Percentiles rank a stretch among this genome's conserved stretches.
These are phyloP conservation scores for Campopleginae sp. DNA, from an alignment of 2,888 invertebrate genomes.

Conservation along the genomic window DNA sequence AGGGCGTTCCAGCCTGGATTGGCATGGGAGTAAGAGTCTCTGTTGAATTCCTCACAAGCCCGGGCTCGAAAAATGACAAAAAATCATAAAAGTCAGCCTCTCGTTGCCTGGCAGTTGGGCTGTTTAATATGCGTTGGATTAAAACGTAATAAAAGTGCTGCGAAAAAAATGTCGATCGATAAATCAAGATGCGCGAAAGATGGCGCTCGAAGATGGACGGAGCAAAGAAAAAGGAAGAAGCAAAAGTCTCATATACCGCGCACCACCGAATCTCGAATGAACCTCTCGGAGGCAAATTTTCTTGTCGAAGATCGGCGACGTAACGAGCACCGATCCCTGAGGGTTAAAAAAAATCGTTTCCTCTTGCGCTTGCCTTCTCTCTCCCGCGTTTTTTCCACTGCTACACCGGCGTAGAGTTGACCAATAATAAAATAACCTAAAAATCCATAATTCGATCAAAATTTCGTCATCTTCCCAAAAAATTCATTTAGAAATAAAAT, in stretches of 20 bases:
- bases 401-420: constrained; percentile 8
- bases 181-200: constrained; percentile 74
- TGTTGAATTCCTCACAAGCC: constrained; percentile 1
- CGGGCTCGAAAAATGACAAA: not conserved
- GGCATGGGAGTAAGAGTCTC: not conserved
- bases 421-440: not conserved
- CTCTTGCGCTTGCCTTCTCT: not conserved
- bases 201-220: constrained; percentile 11
- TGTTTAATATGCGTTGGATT: constrained; percentile 75
- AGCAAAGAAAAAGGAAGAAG: not conserved
- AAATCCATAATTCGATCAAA: not conserved
- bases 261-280: constrained; percentile 43
- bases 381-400: not conserved
- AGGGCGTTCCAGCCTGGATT: not conserved
- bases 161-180: constrained; percentile 79
- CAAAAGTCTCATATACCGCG: not conserved
- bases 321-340: constrained; percentile 70
- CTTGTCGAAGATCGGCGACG: constrained; percentile 74
- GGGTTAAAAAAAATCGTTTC: constrained; percentile 42
- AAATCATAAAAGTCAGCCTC: constrained; percentile 5
- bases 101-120: constrained; percentile 42
- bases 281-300: constrained; percentile 77
- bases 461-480: not conserved
- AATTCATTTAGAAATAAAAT: not conserved
- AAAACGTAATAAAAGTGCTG: constrained; percentile 79